Evolutionary conservation across 2,888 invertebrate species (phyloP).

Genomic region (Lamellibrachia satsuma): DNA sequence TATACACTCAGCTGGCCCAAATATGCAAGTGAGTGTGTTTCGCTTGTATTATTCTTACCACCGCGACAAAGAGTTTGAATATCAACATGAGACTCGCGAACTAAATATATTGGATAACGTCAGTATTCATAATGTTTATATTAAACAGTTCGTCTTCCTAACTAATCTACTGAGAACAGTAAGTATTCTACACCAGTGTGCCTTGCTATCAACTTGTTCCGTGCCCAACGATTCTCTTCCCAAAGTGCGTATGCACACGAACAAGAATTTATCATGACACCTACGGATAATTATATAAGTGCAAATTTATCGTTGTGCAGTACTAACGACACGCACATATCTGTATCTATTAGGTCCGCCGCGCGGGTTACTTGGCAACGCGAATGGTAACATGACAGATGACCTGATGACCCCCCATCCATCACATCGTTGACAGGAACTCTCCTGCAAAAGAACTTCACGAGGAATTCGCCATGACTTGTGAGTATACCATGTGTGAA

Average conservation of each 20-base stretch:
- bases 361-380: constrained; percentile 1
- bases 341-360: neutral
- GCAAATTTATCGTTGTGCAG: neutral
- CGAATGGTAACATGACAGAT: neutral
- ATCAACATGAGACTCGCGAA: too few relatives aligned
- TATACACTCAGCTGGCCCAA: neutral
- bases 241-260: too few relatives aligned
- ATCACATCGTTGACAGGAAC: neutral
- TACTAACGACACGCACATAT: neutral
- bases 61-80: neutral
- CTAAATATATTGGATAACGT: too few relatives aligned
- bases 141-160: too few relatives aligned
- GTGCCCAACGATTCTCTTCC: too few relatives aligned
- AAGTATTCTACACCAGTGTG: too few relatives aligned
- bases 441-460: neutral
- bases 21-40: neutral
- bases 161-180: too few relatives aligned
- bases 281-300: too few relatives aligned
- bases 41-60: neutral
- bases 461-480: neutral
- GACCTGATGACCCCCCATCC: neutral
- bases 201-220: too few relatives aligned
- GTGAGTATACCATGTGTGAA: neutral
- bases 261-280: too few relatives aligned
- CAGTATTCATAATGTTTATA: too few relatives aligned